Percentiles rank a stretch among this genome's conserved stretches.
Evolutionary conservation across 2,888 invertebrate genomes (phyloP).

Genomic region (Cordilura impudica): DNA sequence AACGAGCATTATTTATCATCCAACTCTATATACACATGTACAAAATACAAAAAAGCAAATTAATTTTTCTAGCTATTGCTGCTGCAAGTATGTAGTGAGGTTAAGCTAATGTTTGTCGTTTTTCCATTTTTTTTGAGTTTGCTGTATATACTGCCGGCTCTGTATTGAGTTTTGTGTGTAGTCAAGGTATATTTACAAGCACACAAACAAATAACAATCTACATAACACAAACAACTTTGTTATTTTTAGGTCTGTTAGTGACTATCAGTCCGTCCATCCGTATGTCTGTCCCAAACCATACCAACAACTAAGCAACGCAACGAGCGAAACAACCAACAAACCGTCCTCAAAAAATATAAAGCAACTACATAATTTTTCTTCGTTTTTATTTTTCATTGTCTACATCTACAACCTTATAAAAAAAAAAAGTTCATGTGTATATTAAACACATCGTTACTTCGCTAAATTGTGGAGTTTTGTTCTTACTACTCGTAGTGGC

Average conservation of each 20-base stretch:
- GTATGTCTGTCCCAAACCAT: conserved; percentile 5
- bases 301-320: conserved; percentile 26
- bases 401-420: conserved; percentile 32
- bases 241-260: conserved; percentile 31
- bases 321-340: conserved; percentile 31
- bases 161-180: conserved; percentile 21
- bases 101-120: conserved; percentile 5
- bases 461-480: conserved; percentile 20
- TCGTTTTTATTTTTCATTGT: conserved; percentile 26
- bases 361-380: conserved; percentile 42
- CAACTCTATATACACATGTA: not conserved
- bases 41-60: not conserved
- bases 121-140: conserved; percentile 2
- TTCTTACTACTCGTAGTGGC: conserved; percentile 20
- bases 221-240: conserved; percentile 32
- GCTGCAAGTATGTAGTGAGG: conserved; percentile 11
- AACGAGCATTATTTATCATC: not conserved
- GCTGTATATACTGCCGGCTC: conserved; percentile 47
- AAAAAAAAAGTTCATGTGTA: conserved; percentile 17
- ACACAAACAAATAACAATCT: conserved; percentile 27
- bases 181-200: conserved; percentile 17
- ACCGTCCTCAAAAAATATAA: conserved; percentile 48
- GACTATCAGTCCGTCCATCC: conserved; percentile 7
- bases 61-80: conserved; percentile 12
- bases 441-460: conserved; percentile 24